Percentiles rank a stretch among this genome's conserved stretches.
These are phyloP conservation scores for Aldabrachelys gigantea DNA, from an alignment of 2,113 vertebrate species.

Conservation along the genomic window DNA sequence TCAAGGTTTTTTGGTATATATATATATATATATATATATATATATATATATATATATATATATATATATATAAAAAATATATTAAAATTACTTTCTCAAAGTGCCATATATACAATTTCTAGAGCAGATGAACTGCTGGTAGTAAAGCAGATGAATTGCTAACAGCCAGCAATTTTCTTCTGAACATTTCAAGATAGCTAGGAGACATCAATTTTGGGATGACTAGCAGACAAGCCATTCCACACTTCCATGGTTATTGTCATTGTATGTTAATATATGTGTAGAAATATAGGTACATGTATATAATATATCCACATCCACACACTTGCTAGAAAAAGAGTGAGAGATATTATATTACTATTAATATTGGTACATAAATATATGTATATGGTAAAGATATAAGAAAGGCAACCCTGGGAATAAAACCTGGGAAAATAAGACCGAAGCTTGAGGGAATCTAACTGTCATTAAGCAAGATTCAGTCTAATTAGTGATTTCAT, in stretches of 20 bases:
- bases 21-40: too few relatives aligned
- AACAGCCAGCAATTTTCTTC: not conserved
- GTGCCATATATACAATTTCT: not conserved
- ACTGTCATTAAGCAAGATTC: not conserved
- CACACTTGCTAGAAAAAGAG: not conserved
- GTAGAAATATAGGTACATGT: too few relatives aligned
- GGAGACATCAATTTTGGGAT: not conserved
- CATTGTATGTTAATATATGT: fast-evolving
- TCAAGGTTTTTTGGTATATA: not conserved
- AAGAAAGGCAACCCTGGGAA: not conserved
- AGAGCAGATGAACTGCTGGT: not conserved
- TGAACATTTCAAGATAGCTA: not conserved
- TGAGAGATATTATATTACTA: not conserved
- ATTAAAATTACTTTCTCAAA: not conserved
- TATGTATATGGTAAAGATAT: not conserved
- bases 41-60: too few relatives aligned
- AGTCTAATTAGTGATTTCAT: not conserved
- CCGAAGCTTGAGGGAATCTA: not conserved
- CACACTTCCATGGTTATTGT: fast-evolving
- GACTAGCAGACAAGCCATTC: fast-evolving
- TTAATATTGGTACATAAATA: not conserved
- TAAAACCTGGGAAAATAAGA: not conserved
- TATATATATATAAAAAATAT: too few relatives aligned
- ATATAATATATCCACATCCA: not conserved
- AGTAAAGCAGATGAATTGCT: not conserved